These are phyloP conservation scores for Tenthredo scrophulariae DNA, from an alignment of 2,888 invertebrate genomes.

Conservation along the genomic window DNA sequence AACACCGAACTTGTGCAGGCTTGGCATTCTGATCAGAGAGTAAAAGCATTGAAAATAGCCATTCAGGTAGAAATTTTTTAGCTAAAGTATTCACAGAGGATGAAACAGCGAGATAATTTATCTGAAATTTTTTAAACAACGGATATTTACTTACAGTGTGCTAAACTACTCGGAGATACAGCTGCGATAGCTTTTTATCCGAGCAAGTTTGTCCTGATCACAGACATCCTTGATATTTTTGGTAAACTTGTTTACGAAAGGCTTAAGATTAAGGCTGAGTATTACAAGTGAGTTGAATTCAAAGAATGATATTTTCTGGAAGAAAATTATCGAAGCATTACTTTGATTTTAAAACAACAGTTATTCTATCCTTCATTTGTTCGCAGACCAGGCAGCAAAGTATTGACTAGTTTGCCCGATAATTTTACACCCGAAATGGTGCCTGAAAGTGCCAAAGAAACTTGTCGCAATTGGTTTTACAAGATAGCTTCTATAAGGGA, in stretches of 20 bases:
- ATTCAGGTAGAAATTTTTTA: conserved; percentile 83
- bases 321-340: not conserved
- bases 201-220: conserved; percentile 97
- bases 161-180: conserved; percentile 94
- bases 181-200: conserved; percentile 97
- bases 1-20: conserved; percentile 94
- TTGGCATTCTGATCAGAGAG: conserved; percentile 96
- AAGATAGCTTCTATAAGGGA: conserved; percentile 99
- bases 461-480: conserved; percentile 99
- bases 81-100: not conserved
- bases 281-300: conserved; percentile 79
- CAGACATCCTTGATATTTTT: conserved; percentile 97
- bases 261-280: conserved; percentile 87
- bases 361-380: conserved; percentile 46
- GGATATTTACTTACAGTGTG: conserved; percentile 83
- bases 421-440: conserved; percentile 90
- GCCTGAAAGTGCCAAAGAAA: conserved; percentile 94
- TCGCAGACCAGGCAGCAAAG: conserved; percentile 80
- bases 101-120: conserved; percentile 51
- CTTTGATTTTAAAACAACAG: conserved; percentile 1
- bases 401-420: conserved; percentile 80
- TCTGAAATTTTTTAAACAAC: not conserved
- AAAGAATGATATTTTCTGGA: conserved; percentile 28
- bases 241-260: conserved; percentile 93
- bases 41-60: conserved; percentile 96